These are phyloP conservation scores for Sylvietta virens DNA, from an alignment of 2,113 vertebrate genomes.

Conservation along the genomic window DNA sequence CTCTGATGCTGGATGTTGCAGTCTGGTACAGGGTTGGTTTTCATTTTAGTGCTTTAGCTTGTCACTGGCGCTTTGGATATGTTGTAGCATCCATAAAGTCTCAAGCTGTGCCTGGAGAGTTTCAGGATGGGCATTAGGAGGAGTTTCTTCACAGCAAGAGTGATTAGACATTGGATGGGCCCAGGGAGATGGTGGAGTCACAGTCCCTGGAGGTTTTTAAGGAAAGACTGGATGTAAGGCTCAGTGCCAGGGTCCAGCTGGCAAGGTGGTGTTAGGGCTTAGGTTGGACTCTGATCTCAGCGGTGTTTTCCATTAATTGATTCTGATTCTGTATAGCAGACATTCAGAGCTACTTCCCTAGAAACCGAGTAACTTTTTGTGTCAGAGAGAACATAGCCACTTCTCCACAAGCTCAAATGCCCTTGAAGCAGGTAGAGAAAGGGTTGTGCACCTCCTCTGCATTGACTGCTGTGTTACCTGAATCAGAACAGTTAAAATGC, in stretches of 20 bases:
- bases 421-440: neutral
- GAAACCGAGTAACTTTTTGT: neutral
- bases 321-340: neutral
- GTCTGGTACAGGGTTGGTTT: neutral
- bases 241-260: neutral
- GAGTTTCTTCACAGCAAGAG: too few species aligned
- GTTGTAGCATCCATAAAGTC: neutral
- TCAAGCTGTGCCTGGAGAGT: neutral
- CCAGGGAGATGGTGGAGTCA: neutral
- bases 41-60: neutral
- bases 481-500: neutral
- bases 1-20: neutral
- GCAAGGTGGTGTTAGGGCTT: too few species aligned
- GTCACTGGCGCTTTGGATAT: fast-evolving
- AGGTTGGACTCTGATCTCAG: neutral
- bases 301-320: neutral
- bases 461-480: neutral
- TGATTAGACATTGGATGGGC: too few species aligned
- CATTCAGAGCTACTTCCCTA: neutral
- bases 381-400: fast-evolving
- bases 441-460: fast-evolving
- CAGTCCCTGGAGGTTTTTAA: neutral
- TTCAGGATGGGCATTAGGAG: neutral
- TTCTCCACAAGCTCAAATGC: neutral
- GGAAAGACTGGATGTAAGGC: neutral